Percentiles rank a stretch among this genome's conserved stretches.
phyloP scores from a whole-genome alignment of 64 coral and sea anemone genomes.

The Porites lutea region DNA sequence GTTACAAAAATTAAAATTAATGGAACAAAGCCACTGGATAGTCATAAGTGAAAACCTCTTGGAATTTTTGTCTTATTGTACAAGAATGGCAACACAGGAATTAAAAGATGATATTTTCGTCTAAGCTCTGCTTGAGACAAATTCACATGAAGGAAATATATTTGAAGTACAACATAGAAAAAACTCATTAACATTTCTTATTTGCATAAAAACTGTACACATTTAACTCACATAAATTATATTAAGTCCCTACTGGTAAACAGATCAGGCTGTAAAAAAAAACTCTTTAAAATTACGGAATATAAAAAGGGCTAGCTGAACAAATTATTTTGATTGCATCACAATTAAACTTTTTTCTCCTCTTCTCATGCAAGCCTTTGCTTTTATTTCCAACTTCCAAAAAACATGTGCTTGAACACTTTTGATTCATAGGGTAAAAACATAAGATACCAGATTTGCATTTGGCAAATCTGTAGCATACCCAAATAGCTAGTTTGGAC shows the following conservation, averaged over 20 bases:
- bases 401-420: slow-evolving; percentile 40
- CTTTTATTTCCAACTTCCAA: not conserved
- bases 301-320: no score
- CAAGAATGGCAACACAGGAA: no score
- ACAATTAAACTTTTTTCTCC: not conserved
- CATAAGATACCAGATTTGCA: slow-evolving; percentile 20
- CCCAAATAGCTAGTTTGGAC: not conserved
- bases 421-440: slow-evolving; percentile 7
- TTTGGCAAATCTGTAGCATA: slow-evolving; percentile 25
- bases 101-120: no score
- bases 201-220: not conserved
- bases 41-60: not conserved
- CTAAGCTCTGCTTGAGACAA: not conserved
- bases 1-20: slow-evolving; percentile 12
- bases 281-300: no score
- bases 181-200: not conserved
- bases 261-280: not conserved
- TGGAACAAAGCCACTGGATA: not conserved
- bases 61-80: not conserved
- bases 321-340: no score
- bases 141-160: not conserved
- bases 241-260: not conserved
- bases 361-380: not conserved
- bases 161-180: no score
- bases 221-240: slow-evolving; percentile 3